Evolutionary conservation across 2,888 invertebrate species (phyloP).

Genomic region (Leucophenga maculata): DNA sequence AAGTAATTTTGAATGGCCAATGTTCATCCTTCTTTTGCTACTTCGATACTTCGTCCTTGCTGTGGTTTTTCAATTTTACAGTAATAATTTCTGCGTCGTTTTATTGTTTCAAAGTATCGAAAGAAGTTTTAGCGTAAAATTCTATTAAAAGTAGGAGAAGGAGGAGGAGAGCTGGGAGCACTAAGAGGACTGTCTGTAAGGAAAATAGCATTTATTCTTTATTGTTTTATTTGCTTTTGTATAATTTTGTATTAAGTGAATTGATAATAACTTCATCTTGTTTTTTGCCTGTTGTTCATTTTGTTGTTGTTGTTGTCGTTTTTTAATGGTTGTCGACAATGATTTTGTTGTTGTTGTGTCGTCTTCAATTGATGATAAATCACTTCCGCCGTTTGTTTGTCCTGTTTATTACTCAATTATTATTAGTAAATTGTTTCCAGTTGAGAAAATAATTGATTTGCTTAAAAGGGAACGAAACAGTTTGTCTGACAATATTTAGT

Average conservation of each 20-base stretch:
- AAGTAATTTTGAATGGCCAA: conserved; percentile 7
- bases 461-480: too few species aligned
- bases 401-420: conserved; percentile 10
- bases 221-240: conserved; percentile 21
- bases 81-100: conserved; percentile 42
- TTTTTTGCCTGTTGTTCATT: neutral
- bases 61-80: conserved; percentile 52
- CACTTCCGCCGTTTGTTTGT: conserved; percentile 13
- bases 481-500: too few species aligned
- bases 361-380: conserved; percentile 7
- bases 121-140: conserved; percentile 45
- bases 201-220: neutral
- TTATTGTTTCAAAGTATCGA: conserved; percentile 46
- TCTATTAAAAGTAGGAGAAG: conserved; percentile 40
- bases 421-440: conserved; percentile 1
- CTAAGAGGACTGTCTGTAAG: too few species aligned
- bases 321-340: neutral
- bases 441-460: neutral
- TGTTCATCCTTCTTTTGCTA: neutral
- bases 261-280: conserved; percentile 18
- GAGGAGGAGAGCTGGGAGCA: neutral
- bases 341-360: neutral
- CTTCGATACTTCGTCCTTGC: neutral
- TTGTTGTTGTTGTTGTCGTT: neutral
- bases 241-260: conserved; percentile 20